Percentiles rank a stretch among this genome's conserved stretches.
These are phyloP conservation scores for Taphrorychus bicolor DNA, from an alignment of 2,888 invertebrate species.

Conservation along the genomic window DNA sequence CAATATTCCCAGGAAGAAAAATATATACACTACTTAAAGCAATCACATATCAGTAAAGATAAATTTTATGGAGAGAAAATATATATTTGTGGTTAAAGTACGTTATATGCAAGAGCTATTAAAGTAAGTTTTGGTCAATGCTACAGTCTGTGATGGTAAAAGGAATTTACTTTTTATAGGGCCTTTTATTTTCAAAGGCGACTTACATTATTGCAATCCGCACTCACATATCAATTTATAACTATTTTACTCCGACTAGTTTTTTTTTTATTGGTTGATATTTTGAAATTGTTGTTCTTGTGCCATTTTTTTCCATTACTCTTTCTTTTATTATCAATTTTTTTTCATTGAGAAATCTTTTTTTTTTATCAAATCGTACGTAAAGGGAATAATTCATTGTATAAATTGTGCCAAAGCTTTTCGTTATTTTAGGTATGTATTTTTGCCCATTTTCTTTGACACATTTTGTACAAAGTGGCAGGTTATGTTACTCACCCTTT, in stretches of 20 bases:
- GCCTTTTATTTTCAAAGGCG: constrained; percentile 13
- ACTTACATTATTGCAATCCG: not conserved
- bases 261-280: constrained; percentile 14
- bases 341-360: not conserved
- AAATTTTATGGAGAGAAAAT: too few species aligned
- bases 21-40: constrained; percentile 17
- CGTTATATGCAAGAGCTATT: too few species aligned
- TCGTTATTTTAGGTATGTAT: not conserved
- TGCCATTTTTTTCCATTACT: constrained; percentile 22
- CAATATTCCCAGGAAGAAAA: not conserved
- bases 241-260: not conserved
- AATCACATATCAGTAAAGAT: too few species aligned
- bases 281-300: constrained; percentile 24
- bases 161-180: constrained; percentile 22
- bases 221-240: not conserved
- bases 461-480: not conserved
- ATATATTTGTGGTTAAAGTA: too few species aligned
- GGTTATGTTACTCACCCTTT: not conserved
- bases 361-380: not conserved
- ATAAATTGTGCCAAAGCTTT: not conserved
- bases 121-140: constrained; percentile 30
- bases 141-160: constrained; percentile 37
- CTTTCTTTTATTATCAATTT: constrained; percentile 12
- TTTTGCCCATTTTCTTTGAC: not conserved
- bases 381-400: not conserved